These are phyloP conservation scores for Chymomyza caudatula DNA, from an alignment of 2,888 invertebrate genomes.

Conservation along the genomic window DNA sequence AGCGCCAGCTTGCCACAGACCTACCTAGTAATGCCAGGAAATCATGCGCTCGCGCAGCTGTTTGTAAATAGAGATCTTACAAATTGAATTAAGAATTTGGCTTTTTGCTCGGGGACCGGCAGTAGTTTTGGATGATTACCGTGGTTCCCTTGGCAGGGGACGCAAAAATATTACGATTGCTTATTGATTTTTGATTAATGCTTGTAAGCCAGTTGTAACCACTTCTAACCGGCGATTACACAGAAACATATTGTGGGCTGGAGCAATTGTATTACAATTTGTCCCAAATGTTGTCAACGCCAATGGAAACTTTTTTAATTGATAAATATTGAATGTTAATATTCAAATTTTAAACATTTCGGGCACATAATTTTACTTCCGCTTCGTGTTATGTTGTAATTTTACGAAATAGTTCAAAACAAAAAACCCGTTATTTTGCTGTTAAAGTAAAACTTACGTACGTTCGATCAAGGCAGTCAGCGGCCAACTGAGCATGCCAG, in stretches of 20 bases:
- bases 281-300: constrained; percentile 12
- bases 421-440: constrained; percentile 36
- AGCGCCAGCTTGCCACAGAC: not conserved
- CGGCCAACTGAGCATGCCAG: constrained; percentile 56
- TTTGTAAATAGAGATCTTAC: constrained; percentile 5
- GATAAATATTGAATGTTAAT: constrained; percentile 11
- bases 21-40: not conserved
- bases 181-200: constrained; percentile 15
- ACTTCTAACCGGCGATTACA: constrained; percentile 41
- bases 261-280: not conserved
- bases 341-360: constrained; percentile 6
- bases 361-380: constrained; percentile 1
- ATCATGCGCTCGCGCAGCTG: constrained; percentile 43
- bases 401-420: not conserved
- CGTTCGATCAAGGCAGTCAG: constrained; percentile 49
- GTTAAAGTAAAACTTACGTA: constrained; percentile 26
- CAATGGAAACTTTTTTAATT: constrained; percentile 20
- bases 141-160: not conserved
- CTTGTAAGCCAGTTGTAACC: constrained; percentile 42
- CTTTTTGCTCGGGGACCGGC: constrained; percentile 35
- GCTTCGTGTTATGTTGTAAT: not conserved
- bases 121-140: not conserved
- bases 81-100: constrained; percentile 23
- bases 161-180: not conserved
- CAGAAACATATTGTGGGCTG: constrained; percentile 22